Evolutionary conservation across 2,888 invertebrate genomes (phyloP).

Genomic region (Ochropleura plecta): DNA sequence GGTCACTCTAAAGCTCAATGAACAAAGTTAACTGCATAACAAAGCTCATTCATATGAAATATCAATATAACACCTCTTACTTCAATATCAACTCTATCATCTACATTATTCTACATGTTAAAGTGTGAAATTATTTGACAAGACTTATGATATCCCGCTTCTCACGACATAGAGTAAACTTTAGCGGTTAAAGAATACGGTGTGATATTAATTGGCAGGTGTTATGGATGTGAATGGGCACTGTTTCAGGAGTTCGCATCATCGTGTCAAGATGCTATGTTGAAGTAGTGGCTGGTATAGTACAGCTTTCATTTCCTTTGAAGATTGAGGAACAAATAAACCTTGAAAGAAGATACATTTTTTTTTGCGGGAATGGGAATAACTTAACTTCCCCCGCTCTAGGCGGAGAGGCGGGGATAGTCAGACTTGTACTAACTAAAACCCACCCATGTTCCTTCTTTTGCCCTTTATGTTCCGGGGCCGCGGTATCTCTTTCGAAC

Average conservation of each 20-base stretch:
- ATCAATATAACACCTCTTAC: conserved; percentile 47
- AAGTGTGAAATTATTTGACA: conserved; percentile 23
- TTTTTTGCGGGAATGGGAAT: no score
- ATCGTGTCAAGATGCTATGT: conserved; percentile 41
- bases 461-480: no score
- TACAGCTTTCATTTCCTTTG: conserved; percentile 37
- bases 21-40: conserved; percentile 67
- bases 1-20: conserved; percentile 62
- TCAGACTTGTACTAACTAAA: no score
- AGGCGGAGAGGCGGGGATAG: no score
- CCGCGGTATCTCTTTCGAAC: no score
- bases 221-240: conserved; percentile 41
- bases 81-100: conserved; percentile 17
- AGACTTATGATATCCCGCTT: neutral
- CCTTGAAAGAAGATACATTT: neutral
- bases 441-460: no score
- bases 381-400: no score
- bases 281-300: conserved; percentile 17
- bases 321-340: conserved; percentile 5
- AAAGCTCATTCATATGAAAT: conserved; percentile 68
- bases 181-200: neutral
- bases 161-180: conserved; percentile 12
- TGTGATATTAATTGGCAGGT: conserved; percentile 15
- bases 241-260: conserved; percentile 63
- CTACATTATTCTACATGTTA: rapidly evolving